phyloP scores from a whole-genome alignment of 2,888 invertebrate species.

The Pyrrhosoma nymphula region DNA sequence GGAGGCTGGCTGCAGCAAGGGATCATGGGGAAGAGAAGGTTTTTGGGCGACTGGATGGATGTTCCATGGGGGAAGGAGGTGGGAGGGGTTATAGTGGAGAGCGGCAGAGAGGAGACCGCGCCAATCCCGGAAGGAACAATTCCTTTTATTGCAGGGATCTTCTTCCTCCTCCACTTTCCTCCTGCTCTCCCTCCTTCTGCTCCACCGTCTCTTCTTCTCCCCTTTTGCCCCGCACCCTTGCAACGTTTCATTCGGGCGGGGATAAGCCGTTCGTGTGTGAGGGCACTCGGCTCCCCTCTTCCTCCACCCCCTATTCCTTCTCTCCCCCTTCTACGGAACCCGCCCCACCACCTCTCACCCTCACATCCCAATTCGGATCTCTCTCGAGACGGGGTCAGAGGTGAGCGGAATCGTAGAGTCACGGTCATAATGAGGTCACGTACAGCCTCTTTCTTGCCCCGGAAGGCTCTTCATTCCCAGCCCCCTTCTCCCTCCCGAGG shows the following conservation, averaged over 20 bases:
- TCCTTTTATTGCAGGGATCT: slow-evolving; percentile 35
- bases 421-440: slow-evolving; percentile 26
- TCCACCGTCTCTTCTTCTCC: too few species aligned
- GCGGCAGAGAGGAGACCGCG: not conserved
- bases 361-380: not conserved
- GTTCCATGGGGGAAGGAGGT: not conserved
- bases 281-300: not conserved
- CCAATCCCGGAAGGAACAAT: slow-evolving; percentile 39
- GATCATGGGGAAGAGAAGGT: not conserved
- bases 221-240: too few species aligned
- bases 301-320: not conserved
- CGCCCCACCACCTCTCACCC: not conserved
- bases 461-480: not conserved
- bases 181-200: too few species aligned
- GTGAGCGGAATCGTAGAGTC: slow-evolving; percentile 15
- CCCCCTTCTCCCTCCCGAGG: not conserved
- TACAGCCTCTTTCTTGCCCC: not conserved
- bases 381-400: not conserved
- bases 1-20: too few species aligned
- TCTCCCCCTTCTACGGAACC: too few species aligned
- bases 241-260: slow-evolving; percentile 4
- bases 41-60: slow-evolving; percentile 14
- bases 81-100: not conserved
- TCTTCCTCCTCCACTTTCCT: not conserved
- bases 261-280: not conserved